These are phyloP conservation scores for Pristis pectinata DNA, from an alignment of 2,797 vertebrate genomes.

Conservation along the genomic window DNA sequence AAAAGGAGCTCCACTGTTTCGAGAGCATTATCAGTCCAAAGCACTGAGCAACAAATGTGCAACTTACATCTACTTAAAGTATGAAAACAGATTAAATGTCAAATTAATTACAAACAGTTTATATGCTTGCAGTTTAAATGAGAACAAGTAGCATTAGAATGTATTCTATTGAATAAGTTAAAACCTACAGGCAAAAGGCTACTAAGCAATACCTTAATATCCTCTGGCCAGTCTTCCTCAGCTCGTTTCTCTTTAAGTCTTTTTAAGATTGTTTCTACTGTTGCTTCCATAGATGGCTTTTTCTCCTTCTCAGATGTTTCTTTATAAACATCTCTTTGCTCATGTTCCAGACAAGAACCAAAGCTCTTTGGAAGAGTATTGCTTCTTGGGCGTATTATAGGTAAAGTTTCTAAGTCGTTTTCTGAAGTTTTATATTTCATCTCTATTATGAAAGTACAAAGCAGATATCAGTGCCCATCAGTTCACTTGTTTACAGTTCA, in stretches of 20 bases:
- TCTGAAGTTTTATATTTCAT: constrained; percentile 78
- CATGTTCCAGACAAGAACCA: constrained; percentile 85
- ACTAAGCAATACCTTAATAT: constrained; percentile 71
- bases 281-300: constrained; percentile 76
- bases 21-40: not conserved
- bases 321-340: constrained; percentile 58
- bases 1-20: not conserved
- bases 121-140: not conserved
- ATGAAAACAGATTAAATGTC: not conserved
- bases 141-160: not conserved
- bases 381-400: constrained; percentile 83
- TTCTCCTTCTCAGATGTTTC: constrained; percentile 60
- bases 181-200: not conserved
- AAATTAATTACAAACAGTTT: not conserved
- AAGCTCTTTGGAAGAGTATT: constrained; percentile 98
- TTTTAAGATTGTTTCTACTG: constrained; percentile 80
- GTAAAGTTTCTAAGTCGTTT: constrained; percentile 73
- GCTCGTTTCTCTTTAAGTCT: constrained; percentile 77
- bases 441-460: constrained; percentile 56
- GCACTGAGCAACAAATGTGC: not conserved
- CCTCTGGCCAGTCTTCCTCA: constrained; percentile 85
- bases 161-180: too few relatives aligned
- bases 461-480: not conserved
- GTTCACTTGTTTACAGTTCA: not conserved
- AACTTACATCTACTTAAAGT: not conserved